Evolutionary conservation across 2,888 invertebrate genomes (phyloP).

Genomic region (Apotomis capreana): DNA sequence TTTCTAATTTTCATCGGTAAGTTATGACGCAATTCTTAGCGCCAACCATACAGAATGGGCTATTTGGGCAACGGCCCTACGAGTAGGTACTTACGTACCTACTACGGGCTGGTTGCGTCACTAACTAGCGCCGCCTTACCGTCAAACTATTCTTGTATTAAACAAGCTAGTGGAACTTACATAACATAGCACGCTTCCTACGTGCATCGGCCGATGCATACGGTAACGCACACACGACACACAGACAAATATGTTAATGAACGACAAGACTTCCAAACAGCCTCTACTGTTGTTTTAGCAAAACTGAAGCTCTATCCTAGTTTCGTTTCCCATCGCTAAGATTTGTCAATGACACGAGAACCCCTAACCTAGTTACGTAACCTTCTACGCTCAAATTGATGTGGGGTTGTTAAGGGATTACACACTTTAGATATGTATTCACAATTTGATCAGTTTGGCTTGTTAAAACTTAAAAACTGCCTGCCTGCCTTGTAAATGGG

Average conservation of each 20-base stretch:
- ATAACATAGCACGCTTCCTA: conserved; percentile 36
- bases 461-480: too few relatives aligned
- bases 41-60: conserved; percentile 54
- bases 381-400: conserved; percentile 44
- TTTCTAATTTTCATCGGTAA: conserved; percentile 72
- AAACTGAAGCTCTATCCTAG: conserved; percentile 28
- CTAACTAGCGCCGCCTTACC: conserved; percentile 41
- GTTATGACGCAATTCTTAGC: conserved; percentile 62
- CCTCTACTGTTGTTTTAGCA: background rate
- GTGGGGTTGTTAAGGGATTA: conserved; percentile 42
- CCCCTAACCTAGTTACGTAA: conserved; percentile 46
- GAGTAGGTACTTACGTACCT: conserved; percentile 42
- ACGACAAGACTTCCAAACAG: background rate
- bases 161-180: conserved; percentile 36
- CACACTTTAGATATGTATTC: background rate
- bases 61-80: conserved; percentile 58
- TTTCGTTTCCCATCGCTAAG: conserved; percentile 44
- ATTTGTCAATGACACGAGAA: conserved; percentile 51
- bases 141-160: conserved; percentile 39
- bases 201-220: conserved; percentile 21
- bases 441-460: background rate
- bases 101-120: conserved; percentile 58
- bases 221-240: conserved; percentile 21
- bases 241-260: conserved; percentile 23
- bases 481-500: too few relatives aligned